A percentile compares a stretch with the other conserved stretches of the same genome.
phyloP scores from a whole-genome alignment of 2,888 invertebrate species.

The Tetrapedia diversipes region DNA sequence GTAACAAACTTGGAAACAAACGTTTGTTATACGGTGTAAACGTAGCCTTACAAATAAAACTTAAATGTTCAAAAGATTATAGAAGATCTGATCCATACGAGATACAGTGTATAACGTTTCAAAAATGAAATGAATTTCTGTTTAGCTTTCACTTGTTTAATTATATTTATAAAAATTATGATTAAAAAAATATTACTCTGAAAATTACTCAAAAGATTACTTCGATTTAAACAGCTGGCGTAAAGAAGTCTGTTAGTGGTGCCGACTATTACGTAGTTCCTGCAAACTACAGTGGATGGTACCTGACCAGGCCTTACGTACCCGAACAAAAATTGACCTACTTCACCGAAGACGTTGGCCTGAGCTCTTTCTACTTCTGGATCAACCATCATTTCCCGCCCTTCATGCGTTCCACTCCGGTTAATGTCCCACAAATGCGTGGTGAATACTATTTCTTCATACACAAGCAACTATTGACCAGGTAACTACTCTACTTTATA shows the following conservation, averaged over 20 bases:
- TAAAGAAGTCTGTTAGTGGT: conserved; percentile 63
- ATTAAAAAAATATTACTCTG: no score
- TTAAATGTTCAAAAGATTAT: no score
- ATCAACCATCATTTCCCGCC: conserved; percentile 86
- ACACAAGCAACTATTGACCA: conserved; percentile 87
- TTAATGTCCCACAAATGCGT: conserved; percentile 84
- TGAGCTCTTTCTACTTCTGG: conserved; percentile 88
- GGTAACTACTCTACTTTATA: conserved; percentile 83
- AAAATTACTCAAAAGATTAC: no score
- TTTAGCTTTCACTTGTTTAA: no score
- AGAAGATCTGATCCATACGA: no score
- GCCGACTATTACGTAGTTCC: conserved; percentile 84
- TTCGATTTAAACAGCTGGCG: background rate
- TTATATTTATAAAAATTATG: no score
- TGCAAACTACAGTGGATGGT: conserved; percentile 85
- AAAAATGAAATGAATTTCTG: no score
- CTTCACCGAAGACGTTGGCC: conserved; percentile 89
- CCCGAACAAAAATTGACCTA: conserved; percentile 86
- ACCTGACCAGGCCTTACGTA: conserved; percentile 82
- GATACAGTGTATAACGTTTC: no score
- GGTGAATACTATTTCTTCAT: conserved; percentile 87
- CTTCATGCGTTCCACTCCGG: conserved; percentile 86
- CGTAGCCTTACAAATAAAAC: no score
- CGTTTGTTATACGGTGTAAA: no score
- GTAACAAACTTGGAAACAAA: no score